These are phyloP conservation scores for Andrena flavipes DNA, from an alignment of 2,888 invertebrate species.

Conservation along the genomic window DNA sequence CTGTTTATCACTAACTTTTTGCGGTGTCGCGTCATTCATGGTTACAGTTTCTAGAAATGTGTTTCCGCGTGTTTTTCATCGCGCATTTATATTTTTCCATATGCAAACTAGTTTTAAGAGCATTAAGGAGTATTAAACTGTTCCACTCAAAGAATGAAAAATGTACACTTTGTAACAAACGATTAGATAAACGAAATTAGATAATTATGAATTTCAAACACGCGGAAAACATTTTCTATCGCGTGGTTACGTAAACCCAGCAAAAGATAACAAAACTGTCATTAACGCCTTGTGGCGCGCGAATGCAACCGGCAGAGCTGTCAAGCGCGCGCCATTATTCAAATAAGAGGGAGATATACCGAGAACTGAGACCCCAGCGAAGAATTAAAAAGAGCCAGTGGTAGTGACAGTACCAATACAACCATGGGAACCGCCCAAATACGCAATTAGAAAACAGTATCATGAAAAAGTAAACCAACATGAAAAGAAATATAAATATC, in stretches of 20 bases:
- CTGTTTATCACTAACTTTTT: background rate
- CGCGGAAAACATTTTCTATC: background rate
- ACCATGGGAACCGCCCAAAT: background rate
- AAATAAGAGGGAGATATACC: background rate
- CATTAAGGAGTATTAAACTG: no score
- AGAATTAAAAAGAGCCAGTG: background rate
- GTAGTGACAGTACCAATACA: background rate
- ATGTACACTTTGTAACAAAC: background rate
- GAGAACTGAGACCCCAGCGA: background rate
- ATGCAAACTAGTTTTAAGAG: no score
- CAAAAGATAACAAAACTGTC: constrained; percentile 15
- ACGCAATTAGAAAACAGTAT: no score
- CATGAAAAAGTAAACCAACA: no score
- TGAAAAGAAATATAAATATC: no score
- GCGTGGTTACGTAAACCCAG: background rate
- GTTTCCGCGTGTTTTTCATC: no score
- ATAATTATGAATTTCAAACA: background rate
- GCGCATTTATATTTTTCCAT: no score
- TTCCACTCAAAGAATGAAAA: no score
- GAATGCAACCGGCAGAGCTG: background rate
- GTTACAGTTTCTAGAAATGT: no score
- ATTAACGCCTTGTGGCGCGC: background rate
- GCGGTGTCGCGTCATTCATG: no score
- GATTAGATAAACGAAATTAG: background rate
- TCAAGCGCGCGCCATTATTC: background rate